Evolutionary conservation across 37 sponge, comb jelly and placozoan species (phyloP).

Genomic region (Petrosia ficiformis): DNA sequence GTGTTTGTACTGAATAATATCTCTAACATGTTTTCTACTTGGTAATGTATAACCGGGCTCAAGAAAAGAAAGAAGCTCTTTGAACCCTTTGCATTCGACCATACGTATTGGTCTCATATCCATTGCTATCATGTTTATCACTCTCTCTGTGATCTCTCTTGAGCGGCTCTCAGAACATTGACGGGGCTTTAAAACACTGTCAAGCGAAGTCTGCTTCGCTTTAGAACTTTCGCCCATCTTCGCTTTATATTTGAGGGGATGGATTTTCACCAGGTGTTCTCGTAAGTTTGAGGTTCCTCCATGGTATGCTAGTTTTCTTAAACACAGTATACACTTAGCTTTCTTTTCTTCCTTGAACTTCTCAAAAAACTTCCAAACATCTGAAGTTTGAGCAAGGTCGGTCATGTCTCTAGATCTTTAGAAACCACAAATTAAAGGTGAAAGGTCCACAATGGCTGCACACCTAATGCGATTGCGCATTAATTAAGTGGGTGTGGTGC

Average conservation of each 20-base stretch:
- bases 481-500: too few relatives aligned
- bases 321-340: conserved; percentile 6
- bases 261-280: conserved; percentile 1
- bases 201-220: neutral
- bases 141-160: conserved; percentile 6
- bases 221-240: neutral
- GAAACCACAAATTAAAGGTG: too few relatives aligned
- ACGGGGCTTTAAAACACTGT: neutral
- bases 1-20: neutral
- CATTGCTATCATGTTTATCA: conserved; percentile 28
- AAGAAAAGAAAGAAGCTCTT: neutral
- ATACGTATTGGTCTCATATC: conserved; percentile 9
- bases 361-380: conserved; percentile 14
- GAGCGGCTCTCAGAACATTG: conserved; percentile 14
- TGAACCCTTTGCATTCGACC: conserved; percentile 2
- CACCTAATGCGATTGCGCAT: too few relatives aligned
- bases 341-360: neutral
- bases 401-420: too few relatives aligned
- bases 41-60: conserved; percentile 20
- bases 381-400: too few relatives aligned
- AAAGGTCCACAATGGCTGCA: too few relatives aligned
- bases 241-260: neutral
- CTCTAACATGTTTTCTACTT: conserved; percentile 6
- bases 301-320: conserved; percentile 3
- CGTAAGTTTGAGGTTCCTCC: conserved; percentile 15